Evolutionary conservation across 1,140 invertebrate genomes (phyloP), one percentile per base, ranked within the genome.

Genomic region (Drosophila pseudoobscura): DNA sequence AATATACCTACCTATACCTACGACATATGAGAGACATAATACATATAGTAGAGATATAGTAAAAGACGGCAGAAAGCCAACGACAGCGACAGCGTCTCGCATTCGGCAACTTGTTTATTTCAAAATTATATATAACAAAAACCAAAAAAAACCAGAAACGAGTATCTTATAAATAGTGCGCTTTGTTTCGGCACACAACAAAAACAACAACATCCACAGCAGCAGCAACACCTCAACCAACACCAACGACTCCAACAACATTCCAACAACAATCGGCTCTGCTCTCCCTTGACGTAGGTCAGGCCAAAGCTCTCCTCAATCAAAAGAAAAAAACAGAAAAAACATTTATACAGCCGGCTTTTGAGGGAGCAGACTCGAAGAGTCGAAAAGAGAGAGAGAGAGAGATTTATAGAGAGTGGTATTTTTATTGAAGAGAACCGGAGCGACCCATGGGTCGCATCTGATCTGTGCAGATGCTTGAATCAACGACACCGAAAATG

Each of bases 31-130:
- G 80, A 80, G 78, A 83, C 82, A 82, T 88, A 83, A 82, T 87
- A 20, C 20, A 20, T 20, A 85, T 26, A 26, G 24, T 26, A 26
- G 5, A 70, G 79, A 75, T 87, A 85, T 79, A 77, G 75, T 80
- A 84, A 80, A 64, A 58, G 46, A 26, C 61, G 59, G 39, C 52
- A 52, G 39, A 9, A 13, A 39, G 1, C 35, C 55, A 56, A 22
- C 22, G 41, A 68, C 53, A 61, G 61, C 83, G 50, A 26, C 24
- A 5, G 4, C 24, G 24, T 65, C 80, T 66, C 74, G 74, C 74
- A 83, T 78, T 87, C 82, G 84, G 75, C 82, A 88, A 88, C 83
- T 88, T 88, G 83, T 88, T 88, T 88, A 88, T 88, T 88, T 88
- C 83, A 88, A 88, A 88, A 88, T 75, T 74, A 79, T 73, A 78